Evolutionary conservation across 1,140 invertebrate species (phyloP), one percentile per base, ranked within the genome.

Genomic region (Trinorchestia longiramus): DNA sequence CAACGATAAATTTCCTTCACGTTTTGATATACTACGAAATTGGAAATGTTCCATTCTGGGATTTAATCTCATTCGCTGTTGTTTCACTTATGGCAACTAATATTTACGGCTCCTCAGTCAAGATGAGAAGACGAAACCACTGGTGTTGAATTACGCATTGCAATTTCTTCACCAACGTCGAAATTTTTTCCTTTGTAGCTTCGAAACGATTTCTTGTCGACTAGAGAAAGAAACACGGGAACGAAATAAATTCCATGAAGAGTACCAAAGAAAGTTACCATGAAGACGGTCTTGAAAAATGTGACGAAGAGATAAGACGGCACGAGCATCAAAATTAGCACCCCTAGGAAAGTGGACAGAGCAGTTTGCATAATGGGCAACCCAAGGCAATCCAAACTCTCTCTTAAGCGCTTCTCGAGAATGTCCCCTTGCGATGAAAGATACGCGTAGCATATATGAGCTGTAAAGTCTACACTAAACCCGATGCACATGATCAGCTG

Each of bases 401-500:
- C 98, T 95, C 98, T 98, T 0, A 99, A 98, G 95, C 98, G 98
- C n/a, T 99, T 99, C 90, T 98, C 98, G 0, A 98, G 98, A n/a
- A 97, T 97, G 97, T 98, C 98, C 42, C 95, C 98, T 97, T 98
- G 98, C 0, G 98, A 99, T n/a, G 99, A 98, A 98, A 99, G 99
- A 97, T 99, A 99, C 0, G 99, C 99, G 97, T 99, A 99, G 96
- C 99, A 99, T 90, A 99, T 99, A 97, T 99, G 99, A 8, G 99
- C 99, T 0, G 99, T 99, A 97, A 99, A 99, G 97, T 99, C 99
- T 0, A 99, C 99, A 3, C 99, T 99, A 97, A 99, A 99, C 88
- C 99, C 99, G 53, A 99, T 99, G 97, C 99, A 99, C 99, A 99
- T 99, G 92, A 99, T 99, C 0, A 99, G 98, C 97, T 99, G 99